Percentiles rank a stretch among this genome's conserved stretches.
phyloP scores from a whole-genome alignment of 2,113 vertebrate genomes.

The Corapipo altera region DNA sequence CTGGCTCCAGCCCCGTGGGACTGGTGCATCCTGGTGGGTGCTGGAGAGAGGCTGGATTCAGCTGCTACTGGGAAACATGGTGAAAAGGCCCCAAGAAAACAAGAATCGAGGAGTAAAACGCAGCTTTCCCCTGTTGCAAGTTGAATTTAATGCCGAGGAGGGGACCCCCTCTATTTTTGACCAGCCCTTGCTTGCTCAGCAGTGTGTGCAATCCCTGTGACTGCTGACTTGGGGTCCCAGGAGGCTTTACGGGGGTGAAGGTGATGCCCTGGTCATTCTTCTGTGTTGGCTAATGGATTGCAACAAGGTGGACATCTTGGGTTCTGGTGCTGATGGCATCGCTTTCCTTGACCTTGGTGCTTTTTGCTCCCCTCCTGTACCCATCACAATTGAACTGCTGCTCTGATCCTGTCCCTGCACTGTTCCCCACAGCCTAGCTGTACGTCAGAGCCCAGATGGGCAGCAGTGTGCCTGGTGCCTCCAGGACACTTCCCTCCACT shows the following conservation, averaged over 20 bases:
- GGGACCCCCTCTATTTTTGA: neutral
- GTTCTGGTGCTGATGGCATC: neutral
- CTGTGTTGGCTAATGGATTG: neutral
- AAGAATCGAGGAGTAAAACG: neutral
- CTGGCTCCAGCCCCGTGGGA: neutral
- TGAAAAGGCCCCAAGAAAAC: neutral
- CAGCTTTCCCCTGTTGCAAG: neutral
- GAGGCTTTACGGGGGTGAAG: rapidly evolving
- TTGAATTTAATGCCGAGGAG: neutral
- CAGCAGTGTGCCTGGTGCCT: neutral
- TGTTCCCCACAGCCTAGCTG: rapidly evolving
- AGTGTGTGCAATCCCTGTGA: rapidly evolving
- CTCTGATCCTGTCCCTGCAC: neutral
- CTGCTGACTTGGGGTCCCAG: neutral
- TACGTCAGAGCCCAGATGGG: neutral
- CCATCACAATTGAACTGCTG: rapidly evolving
- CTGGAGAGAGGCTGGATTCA: neutral
- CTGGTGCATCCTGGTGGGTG: neutral
- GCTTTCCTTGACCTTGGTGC: neutral
- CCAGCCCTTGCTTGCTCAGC: neutral
- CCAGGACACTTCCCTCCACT: neutral
- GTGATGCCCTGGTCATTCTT: neutral
- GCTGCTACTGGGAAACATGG: rapidly evolving
- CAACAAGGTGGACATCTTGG: neutral
- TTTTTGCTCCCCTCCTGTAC: neutral